Conservation (phyloP, 2,113 vertebrate species). For the Ictidomys tridecemlineatus region DNA sequence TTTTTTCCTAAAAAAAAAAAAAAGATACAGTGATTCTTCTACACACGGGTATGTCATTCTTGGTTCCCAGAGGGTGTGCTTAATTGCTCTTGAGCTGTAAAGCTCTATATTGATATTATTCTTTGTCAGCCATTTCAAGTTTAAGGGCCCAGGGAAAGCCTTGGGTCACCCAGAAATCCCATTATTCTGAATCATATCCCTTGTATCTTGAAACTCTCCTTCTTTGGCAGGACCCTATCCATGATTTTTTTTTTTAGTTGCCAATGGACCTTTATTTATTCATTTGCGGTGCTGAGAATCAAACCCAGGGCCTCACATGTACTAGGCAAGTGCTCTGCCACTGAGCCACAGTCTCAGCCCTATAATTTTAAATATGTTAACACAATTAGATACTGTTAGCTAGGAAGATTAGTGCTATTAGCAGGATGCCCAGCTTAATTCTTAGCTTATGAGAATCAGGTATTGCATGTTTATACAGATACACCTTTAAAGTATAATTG, state of each 20-base stretch:
- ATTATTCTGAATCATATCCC: constrained; percentile 81
- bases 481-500: constrained; percentile 46
- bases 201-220: constrained; percentile 75
- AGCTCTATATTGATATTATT: constrained; percentile 67
- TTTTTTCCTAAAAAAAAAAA: constrained; percentile 72
- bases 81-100: constrained; percentile 61
- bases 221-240: constrained; percentile 57
- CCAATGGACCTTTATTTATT: too few species aligned
- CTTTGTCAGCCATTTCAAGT: constrained; percentile 34
- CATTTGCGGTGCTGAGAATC: too few species aligned
- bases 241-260: constrained; percentile 73
- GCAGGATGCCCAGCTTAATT: constrained; percentile 72
- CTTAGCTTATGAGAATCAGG: constrained; percentile 60
- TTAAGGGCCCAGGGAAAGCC: constrained; percentile 50
- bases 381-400: constrained; percentile 70
- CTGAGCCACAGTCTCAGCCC: too few species aligned
- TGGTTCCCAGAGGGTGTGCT: constrained; percentile 49
- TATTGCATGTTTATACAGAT: constrained; percentile 48
- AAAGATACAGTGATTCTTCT: constrained; percentile 52
- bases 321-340: too few species aligned
- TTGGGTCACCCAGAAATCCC: constrained; percentile 79
- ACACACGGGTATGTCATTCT: background rate
- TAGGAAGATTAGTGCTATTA: constrained; percentile 71
- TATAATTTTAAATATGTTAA: constrained; percentile 83
- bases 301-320: too few species aligned